A percentile compares a stretch with the other conserved stretches of the same genome.
Evolutionary conservation across 1,140 invertebrate species (phyloP).

Genomic region (Trachymyrmex septentrionalis): DNA sequence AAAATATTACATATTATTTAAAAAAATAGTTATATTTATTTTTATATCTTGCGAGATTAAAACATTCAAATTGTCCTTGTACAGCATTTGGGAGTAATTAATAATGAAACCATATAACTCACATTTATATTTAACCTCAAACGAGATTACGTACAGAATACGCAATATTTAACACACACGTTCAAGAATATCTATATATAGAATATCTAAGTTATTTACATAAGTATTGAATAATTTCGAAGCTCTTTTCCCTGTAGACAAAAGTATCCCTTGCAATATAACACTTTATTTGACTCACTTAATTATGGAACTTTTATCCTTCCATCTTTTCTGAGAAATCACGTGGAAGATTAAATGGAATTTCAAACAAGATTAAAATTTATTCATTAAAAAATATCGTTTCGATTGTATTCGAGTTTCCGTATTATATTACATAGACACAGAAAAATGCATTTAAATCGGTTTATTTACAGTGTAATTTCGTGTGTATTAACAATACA

Average conservation of each 20-base stretch:
- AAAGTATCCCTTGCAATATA: neutral
- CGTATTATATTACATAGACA: neutral
- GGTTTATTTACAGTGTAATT: neutral
- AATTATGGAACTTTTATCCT: slow-evolving; percentile 27
- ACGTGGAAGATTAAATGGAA: neutral
- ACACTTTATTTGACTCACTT: neutral
- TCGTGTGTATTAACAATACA: too few relatives aligned
- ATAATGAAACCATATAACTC: neutral
- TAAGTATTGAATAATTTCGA: slow-evolving; percentile 30
- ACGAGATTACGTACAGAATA: neutral
- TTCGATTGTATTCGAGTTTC: neutral
- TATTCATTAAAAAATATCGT: slow-evolving; percentile 1
- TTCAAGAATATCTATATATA: neutral
- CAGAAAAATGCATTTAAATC: neutral
- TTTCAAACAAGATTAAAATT: neutral
- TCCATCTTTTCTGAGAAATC: neutral
- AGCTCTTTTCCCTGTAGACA: neutral
- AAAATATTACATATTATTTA: neutral
- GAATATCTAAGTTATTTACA: neutral
- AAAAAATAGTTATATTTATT: neutral
- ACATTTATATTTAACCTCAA: neutral
- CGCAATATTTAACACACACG: neutral
- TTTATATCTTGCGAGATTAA: neutral
- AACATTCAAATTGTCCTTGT: neutral
- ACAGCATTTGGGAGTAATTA: neutral